Conservation (phyloP, 2,888 invertebrate genomes). For the Platycnemis pennipes region DNA sequence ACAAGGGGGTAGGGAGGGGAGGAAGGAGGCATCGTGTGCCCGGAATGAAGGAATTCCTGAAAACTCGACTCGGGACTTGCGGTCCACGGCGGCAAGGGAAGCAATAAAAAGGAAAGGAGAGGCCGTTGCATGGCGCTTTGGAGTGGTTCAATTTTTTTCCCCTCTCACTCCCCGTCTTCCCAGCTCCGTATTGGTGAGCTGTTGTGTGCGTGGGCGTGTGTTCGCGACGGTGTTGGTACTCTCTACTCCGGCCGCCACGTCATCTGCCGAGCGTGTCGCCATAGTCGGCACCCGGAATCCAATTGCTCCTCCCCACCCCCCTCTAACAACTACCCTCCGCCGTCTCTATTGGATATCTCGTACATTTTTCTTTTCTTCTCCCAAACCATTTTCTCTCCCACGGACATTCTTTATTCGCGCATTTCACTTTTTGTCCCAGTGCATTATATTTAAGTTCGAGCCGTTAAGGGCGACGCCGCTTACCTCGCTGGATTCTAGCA, state of each 20-base stretch:
- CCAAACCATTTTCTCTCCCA: not conserved
- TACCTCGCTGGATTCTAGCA: too few relatives aligned
- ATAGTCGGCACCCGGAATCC: not conserved
- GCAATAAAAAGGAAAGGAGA: not conserved
- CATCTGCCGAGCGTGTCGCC: conserved; percentile 11
- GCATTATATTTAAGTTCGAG: not conserved
- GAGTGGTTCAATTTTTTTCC: not conserved
- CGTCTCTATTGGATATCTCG: not conserved
- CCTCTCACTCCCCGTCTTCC: not conserved
- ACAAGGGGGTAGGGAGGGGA: not conserved
- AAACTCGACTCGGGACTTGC: not conserved
- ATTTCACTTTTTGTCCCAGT: not conserved
- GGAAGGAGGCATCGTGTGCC: not conserved
- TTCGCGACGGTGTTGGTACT: not conserved
- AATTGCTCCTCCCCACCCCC: not conserved
- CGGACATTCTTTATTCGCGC: not conserved
- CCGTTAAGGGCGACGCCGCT: not conserved
- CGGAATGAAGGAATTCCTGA: not conserved
- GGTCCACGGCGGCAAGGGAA: not conserved
- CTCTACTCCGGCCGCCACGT: not conserved
- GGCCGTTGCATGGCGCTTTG: not conserved
- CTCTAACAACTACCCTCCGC: too few relatives aligned
- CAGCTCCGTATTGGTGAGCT: not conserved
- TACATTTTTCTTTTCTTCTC: not conserved
- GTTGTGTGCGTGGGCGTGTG: not conserved